Base-by-base conservation (phyloP, 2,797 vertebrate species). In the Anniella stebbinsi region DNA sequence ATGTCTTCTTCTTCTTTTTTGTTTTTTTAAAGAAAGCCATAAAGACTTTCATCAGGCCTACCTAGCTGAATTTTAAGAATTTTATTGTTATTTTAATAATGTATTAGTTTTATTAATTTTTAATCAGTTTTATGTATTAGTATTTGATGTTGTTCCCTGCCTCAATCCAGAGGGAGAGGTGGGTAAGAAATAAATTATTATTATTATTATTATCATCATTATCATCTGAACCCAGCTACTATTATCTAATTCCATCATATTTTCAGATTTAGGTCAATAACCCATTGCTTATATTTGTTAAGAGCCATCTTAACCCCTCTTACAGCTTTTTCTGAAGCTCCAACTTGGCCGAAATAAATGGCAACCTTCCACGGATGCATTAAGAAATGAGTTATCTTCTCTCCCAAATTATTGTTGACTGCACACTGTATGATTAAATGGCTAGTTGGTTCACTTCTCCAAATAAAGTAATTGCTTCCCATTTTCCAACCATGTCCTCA, bases 391-490 rank as follows among this genome's bases (percentile, higher is more conserved):
- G 38, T 77, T 76, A 76, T 86, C 36, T 87, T 77, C 30, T 63
- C 30, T 87, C 48, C 73, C 48, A 87, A 66, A 77, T 77, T 87
- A 77, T 41, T 87, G 86, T 63, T 87, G 86, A 66, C 73, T 66
- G 73, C 77, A 87, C 25, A 3, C 30, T 77, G 21, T 87, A 36
- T 77, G 57, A 77, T 87, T 77, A 87, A 76, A 87, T 77, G 33
- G 28, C 57, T 45, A 41, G 75, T 87, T 77, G 38, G 75, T 63
- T 87, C 45, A 75, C 33, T 60, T 77, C 12, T 36, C 54, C 36
- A 63, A 25, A 51, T 54, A 67, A 88, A 86, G 73, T 60, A 86
- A 86, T 63, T 86, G 57, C 36, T 73, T 80, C 30, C 45, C 78
- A 57, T 80, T 63, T 36, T 77, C 86, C 72, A 86, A 86, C 75